These are phyloP conservation scores for Dendroctonus valens DNA, from an alignment of 1,140 invertebrate species.

Conservation along the genomic window DNA sequence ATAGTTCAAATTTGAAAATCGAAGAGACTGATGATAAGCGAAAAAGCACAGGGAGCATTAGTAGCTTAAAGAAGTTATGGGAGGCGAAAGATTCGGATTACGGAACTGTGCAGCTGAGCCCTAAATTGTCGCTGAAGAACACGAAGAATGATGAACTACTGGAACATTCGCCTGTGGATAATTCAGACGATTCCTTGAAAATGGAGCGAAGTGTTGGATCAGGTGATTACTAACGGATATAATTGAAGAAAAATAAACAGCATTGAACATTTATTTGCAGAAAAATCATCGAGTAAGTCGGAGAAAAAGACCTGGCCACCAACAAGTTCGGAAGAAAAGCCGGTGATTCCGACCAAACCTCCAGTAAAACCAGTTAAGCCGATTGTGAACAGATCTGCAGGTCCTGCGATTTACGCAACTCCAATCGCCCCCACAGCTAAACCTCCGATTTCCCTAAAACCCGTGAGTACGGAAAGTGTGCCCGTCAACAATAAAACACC, in stretches of 20 bases:
- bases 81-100: constrained; percentile 63
- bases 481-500: constrained; percentile 4
- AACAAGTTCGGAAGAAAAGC: constrained; percentile 62
- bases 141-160: constrained; percentile 45
- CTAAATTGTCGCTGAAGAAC: constrained; percentile 59
- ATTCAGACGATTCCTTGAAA: constrained; percentile 45
- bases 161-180: constrained; percentile 43
- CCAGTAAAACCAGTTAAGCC: constrained; percentile 59
- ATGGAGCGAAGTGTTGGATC: constrained; percentile 48
- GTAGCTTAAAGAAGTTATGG: constrained; percentile 89
- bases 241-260: too few relatives aligned
- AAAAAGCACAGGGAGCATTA: constrained; percentile 90
- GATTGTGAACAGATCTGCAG: constrained; percentile 44
- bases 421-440: constrained; percentile 56
- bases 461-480: constrained; percentile 52
- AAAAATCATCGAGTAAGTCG: constrained; percentile 46
- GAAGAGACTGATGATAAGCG: constrained; percentile 80
- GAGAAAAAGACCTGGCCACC: constrained; percentile 60
- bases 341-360: constrained; percentile 69
- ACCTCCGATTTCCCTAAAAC: constrained; percentile 60
- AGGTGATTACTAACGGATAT: too few relatives aligned
- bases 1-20: constrained; percentile 48
- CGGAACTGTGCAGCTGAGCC: constrained; percentile 57
- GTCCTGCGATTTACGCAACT: constrained; percentile 64
- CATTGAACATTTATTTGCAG: too few relatives aligned